Conservation (phyloP, 1,140 invertebrate species). For the Hesperophylax magnus region DNA sequence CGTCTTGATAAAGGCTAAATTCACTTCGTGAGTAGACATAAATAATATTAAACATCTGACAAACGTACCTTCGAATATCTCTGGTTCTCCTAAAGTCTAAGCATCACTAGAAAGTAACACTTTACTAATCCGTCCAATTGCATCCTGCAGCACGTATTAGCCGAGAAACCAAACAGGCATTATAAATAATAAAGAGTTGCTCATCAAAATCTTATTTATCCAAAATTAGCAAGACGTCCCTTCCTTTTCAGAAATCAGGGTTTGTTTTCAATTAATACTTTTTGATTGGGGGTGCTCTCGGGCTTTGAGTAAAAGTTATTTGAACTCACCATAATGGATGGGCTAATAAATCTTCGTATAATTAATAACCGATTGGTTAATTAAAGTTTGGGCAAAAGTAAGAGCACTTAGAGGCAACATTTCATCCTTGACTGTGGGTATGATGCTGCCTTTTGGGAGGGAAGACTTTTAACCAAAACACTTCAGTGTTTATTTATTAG, state of each 20-base stretch:
- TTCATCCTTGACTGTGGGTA: conserved; percentile 25
- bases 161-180: conserved; percentile 8
- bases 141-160: not conserved
- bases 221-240: conserved; percentile 22
- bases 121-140: no score
- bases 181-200: conserved; percentile 14
- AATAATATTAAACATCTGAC: no score
- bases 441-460: not conserved
- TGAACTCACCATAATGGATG: conserved; percentile 29
- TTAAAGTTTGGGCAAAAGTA: conserved; percentile 42
- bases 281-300: conserved; percentile 28
- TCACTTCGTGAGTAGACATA: no score
- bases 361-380: conserved; percentile 51
- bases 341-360: conserved; percentile 45
- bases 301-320: conserved; percentile 39
- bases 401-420: conserved; percentile 39
- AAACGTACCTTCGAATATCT: no score
- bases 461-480: not conserved
- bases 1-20: no score
- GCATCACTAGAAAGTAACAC: no score
- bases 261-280: conserved; percentile 46
- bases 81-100: no score
- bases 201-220: conserved; percentile 24
- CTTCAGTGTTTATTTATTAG: no score
- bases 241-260: conserved; percentile 4